These are phyloP conservation scores for Drosophila orena DNA, from an alignment of 1,140 invertebrate genomes.

Conservation along the genomic window DNA sequence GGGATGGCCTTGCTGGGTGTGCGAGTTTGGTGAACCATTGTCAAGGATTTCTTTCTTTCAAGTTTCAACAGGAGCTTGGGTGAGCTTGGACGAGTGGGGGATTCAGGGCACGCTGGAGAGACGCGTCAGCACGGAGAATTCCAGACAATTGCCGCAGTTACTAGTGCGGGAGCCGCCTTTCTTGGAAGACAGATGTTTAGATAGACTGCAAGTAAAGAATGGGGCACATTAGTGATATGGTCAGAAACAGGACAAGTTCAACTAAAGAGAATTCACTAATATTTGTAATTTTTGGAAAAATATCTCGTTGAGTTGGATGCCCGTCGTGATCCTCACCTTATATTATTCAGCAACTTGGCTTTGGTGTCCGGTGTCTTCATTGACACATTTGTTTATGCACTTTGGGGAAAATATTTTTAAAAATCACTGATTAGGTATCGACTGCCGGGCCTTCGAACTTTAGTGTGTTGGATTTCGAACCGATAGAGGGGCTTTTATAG, in stretches of 20 bases:
- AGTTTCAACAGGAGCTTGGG: slow-evolving; percentile 13
- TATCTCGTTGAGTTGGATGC: no score
- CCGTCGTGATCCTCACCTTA: slow-evolving; percentile 60
- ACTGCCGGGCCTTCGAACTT: slow-evolving; percentile 23
- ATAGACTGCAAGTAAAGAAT: slow-evolving; percentile 52
- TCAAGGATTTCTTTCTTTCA: slow-evolving; percentile 29
- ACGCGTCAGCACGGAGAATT: slow-evolving; percentile 77
- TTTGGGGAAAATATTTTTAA: slow-evolving; percentile 29
- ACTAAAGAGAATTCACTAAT: no score
- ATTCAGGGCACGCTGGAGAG: slow-evolving; percentile 81
- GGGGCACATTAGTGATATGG: neutral
- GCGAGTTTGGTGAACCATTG: slow-evolving; percentile 79
- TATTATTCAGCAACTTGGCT: slow-evolving; percentile 78
- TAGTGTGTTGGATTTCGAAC: slow-evolving; percentile 25
- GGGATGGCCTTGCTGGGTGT: slow-evolving; percentile 69
- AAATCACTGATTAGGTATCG: slow-evolving; percentile 17
- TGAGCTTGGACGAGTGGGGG: slow-evolving; percentile 2
- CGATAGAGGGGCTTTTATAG: slow-evolving; percentile 36
- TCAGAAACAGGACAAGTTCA: neutral
- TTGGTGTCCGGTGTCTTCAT: slow-evolving; percentile 84
- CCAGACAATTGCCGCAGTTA: slow-evolving; percentile 79
- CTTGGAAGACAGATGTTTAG: slow-evolving; percentile 82
- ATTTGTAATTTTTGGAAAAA: no score
- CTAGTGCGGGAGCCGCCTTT: slow-evolving; percentile 80
- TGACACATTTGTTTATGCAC: slow-evolving; percentile 77